phyloP scores from a whole-genome alignment of 2,113 vertebrate species.

The Rhadina sibilatrix region DNA sequence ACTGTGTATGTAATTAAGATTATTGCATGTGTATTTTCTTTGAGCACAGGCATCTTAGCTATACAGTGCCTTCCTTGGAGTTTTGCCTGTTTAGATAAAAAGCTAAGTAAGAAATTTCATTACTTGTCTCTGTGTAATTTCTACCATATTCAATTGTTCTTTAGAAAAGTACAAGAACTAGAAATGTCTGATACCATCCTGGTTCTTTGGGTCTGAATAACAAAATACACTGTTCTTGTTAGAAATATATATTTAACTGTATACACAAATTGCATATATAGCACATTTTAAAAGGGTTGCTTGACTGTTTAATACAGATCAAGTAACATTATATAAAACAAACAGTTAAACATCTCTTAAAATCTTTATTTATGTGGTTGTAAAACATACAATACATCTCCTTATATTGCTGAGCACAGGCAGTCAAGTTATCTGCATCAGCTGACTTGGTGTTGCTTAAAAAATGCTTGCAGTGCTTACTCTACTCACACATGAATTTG shows the following conservation, averaged over 20 bases:
- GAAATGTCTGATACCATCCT: not conserved
- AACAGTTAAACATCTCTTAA: not conserved
- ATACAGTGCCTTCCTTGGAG: not conserved
- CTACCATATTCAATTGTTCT: not conserved
- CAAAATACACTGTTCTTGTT: not conserved
- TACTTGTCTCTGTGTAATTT: not conserved
- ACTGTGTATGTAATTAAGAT: not conserved
- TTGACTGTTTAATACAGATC: not conserved
- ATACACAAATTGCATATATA: not conserved
- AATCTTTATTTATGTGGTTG: not conserved
- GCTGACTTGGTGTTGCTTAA: not conserved
- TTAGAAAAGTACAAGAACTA: conserved; percentile 4
- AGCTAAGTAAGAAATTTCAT: not conserved
- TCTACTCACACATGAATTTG: not conserved
- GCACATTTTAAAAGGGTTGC: not conserved
- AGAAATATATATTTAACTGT: not conserved
- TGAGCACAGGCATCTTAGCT: not conserved
- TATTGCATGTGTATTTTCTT: not conserved
- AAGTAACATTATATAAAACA: not conserved
- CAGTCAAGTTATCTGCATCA: not conserved
- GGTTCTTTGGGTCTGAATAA: not conserved
- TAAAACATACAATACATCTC: not conserved
- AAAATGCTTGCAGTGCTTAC: not conserved
- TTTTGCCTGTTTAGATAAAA: not conserved
- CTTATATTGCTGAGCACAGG: not conserved